Base-by-base conservation (phyloP, 2,888 invertebrate species). In the Agriopis leucophaearia region DNA sequence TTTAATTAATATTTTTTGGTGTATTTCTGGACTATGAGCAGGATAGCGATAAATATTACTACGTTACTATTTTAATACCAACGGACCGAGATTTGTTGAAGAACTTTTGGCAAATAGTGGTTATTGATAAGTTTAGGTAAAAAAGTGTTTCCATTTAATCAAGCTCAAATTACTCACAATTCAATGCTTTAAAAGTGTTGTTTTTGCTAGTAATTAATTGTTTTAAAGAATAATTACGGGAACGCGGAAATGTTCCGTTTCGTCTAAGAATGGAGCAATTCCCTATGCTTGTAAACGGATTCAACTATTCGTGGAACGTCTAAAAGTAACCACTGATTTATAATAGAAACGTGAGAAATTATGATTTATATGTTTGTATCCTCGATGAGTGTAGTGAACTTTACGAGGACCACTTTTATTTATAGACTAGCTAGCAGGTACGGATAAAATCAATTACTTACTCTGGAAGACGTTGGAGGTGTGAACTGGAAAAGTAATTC, bases 291-390 rank as follows among this genome's bases (percentile, higher is more conserved):
- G 86, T 87, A 85, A 86, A 84, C 78, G 82, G 83, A 88, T 86
- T 82, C 80, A 84, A 86, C 88, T 91, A 89, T 92, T 91, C 88
- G 81, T 86, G 84, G 91, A 91, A 89, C 83, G 66, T 84, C 86
- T 87, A 87, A 86, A 89, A 85, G 83, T 81, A 85, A 77, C 83
- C 77, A 66, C 74, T 87, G 87, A 90, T 90, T 90, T 91, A 90
- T 89, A 81, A 78, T 76, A 77, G 77, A 79, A 81, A 85, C 87
- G 87, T 87, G 87, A 86, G 85, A 86, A 85, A 84, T 87, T 88
- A 89, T 88, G 81, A 86, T 80, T 82, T 82, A 79, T 82, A 78
- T 79, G 70, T 69, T 76, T 79, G 74, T 74, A 51, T 69, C 64
- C 47, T 56, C 66, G 71, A 74, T 71, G 75, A 66, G 73, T 66